phyloP scores from a whole-genome alignment of 2,888 invertebrate species.

The Ischnus inquisitorius region DNA sequence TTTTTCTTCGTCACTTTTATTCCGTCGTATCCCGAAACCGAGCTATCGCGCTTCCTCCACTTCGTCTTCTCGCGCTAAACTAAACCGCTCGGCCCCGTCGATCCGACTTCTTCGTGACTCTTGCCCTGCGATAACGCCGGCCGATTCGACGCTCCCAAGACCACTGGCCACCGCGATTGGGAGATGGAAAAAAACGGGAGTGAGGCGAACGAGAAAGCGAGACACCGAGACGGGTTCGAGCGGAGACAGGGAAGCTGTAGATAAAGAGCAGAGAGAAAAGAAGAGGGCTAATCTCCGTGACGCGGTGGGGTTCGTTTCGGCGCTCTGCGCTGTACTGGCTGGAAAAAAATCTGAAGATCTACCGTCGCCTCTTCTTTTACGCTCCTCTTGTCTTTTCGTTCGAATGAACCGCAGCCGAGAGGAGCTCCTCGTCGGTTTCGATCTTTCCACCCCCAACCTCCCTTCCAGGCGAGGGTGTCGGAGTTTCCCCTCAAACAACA shows the following conservation, averaged over 20 bases:
- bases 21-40: slow-evolving; percentile 68
- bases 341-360: slow-evolving; percentile 52
- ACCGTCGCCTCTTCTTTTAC: slow-evolving; percentile 37
- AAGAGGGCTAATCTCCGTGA: slow-evolving; percentile 75
- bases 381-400: slow-evolving; percentile 57
- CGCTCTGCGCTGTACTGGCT: slow-evolving; percentile 8
- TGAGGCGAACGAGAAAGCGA: slow-evolving; percentile 49
- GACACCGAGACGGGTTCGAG: slow-evolving; percentile 48
- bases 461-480: slow-evolving; percentile 67
- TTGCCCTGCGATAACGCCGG: slow-evolving; percentile 76
- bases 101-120: slow-evolving; percentile 76
- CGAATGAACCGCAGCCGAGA: slow-evolving; percentile 49
- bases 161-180: slow-evolving; percentile 37
- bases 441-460: neutral
- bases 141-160: slow-evolving; percentile 70
- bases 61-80: slow-evolving; percentile 46
- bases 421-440: slow-evolving; percentile 57
- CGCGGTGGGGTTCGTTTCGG: slow-evolving; percentile 64
- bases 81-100: slow-evolving; percentile 70
- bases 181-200: slow-evolving; percentile 43
- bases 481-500: slow-evolving; percentile 54
- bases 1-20: slow-evolving; percentile 72
- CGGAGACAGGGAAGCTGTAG: slow-evolving; percentile 57
- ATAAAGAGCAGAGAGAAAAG: slow-evolving; percentile 74
- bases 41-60: slow-evolving; percentile 55